Conservation (phyloP, 2,797 vertebrate genomes). For the Alosa sapidissima region DNA sequence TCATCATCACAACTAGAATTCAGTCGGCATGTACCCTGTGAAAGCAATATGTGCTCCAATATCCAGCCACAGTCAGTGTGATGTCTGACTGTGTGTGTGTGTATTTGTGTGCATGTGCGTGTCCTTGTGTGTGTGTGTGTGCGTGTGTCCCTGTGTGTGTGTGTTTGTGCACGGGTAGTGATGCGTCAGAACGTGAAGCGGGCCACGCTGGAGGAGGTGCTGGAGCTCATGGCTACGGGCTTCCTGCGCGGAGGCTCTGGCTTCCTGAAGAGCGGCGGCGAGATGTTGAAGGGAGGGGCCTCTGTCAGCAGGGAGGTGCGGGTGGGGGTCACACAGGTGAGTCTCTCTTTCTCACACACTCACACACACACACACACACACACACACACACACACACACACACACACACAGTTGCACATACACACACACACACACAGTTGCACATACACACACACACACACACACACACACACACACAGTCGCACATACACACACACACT, state of each 20-base stretch:
- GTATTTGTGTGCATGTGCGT: background rate
- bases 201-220: constrained; percentile 92
- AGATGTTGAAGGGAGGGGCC: constrained; percentile 96
- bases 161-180: constrained; percentile 69
- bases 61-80: background rate
- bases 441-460: background rate
- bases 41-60: background rate
- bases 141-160: too few relatives aligned
- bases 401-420: background rate
- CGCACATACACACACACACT: background rate
- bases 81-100: background rate
- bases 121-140: too few relatives aligned
- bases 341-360: constrained; percentile 43
- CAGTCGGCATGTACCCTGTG: too few relatives aligned
- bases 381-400: too few relatives aligned
- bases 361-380: background rate
- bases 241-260: constrained; percentile 95
- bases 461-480: background rate
- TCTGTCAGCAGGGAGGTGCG: constrained; percentile 97
- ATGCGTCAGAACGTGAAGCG: constrained; percentile 98
- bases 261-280: constrained; percentile 96
- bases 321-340: constrained; percentile 97
- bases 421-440: background rate
- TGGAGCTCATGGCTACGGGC: constrained; percentile 96
- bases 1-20: too few relatives aligned